Evolutionary conservation across 2,888 invertebrate genomes (phyloP).

Genomic region (Phalera bucephala): DNA sequence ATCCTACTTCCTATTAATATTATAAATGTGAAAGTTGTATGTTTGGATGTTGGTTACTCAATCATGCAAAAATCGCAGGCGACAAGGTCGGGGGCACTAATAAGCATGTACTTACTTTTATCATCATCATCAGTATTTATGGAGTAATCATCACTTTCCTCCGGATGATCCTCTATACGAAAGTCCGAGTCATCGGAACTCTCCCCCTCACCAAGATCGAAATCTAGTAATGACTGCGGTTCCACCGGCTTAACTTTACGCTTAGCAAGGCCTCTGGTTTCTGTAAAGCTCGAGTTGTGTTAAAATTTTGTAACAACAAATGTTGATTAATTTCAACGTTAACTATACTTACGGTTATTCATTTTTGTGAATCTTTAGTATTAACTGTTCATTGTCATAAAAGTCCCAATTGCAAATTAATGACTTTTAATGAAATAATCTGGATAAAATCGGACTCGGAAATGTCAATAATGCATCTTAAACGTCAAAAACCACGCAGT

Average conservation of each 20-base stretch:
- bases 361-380: no score
- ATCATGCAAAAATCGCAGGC: no score
- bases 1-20: no score
- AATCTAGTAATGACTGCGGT: constrained; percentile 89
- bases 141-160: constrained; percentile 89
- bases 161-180: constrained; percentile 93
- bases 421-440: no score
- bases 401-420: no score
- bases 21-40: no score
- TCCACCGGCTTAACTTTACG: constrained; percentile 91
- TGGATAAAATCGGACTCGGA: no score
- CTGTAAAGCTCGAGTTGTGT: constrained; percentile 36
- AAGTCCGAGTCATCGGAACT: constrained; percentile 98
- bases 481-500: no score
- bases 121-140: constrained; percentile 87
- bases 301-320: neutral
- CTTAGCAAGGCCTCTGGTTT: constrained; percentile 88
- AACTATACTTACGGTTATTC: constrained; percentile 41
- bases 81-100: no score
- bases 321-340: neutral
- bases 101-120: constrained; percentile 80
- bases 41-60: no score
- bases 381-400: no score
- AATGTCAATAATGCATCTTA: no score
- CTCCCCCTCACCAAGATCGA: constrained; percentile 94